These are phyloP conservation scores for Chaunax sp. DNA, from an alignment of 2,797 vertebrate species.

Conservation along the genomic window DNA sequence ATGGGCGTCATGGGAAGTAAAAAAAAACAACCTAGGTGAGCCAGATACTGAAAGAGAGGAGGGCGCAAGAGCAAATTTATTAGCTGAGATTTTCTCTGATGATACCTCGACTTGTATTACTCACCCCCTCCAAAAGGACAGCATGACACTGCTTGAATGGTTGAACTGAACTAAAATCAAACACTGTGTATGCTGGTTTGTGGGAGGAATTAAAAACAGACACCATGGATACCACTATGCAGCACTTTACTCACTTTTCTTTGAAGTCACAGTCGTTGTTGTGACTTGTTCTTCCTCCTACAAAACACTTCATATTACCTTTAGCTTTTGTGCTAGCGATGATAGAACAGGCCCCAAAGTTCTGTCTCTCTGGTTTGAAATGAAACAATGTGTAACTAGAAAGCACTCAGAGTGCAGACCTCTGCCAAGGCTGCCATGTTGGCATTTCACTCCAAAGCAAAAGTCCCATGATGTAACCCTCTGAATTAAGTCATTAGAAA, in stretches of 20 bases:
- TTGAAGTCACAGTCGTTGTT: constrained; percentile 23
- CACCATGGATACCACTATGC: constrained; percentile 19
- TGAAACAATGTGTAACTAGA: neutral
- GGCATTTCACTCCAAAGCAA: too few species aligned
- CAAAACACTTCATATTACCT: neutral
- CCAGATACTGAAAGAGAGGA: too few species aligned
- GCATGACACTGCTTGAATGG: constrained; percentile 35
- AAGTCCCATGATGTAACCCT: too few species aligned
- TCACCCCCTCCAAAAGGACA: constrained; percentile 50
- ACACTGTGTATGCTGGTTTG: constrained; percentile 33
- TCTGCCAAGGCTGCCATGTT: too few species aligned
- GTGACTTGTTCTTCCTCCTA: constrained; percentile 13
- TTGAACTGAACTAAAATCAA: constrained; percentile 47
- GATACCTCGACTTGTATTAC: constrained; percentile 47
- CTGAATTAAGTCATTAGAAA: too few species aligned
- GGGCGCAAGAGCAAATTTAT: constrained; percentile 47
- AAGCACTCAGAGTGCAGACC: too few species aligned
- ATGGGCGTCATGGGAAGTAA: constrained; percentile 9
- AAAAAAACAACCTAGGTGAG: neutral
- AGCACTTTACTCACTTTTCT: constrained; percentile 15
- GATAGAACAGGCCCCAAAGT: neutral
- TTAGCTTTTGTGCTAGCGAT: neutral
- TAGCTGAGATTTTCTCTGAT: constrained; percentile 43
- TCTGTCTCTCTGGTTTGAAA: neutral
- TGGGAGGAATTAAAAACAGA: constrained; percentile 43